phyloP scores from a whole-genome alignment of 2,113 vertebrate genomes.

The Eclectus roratus region DNA sequence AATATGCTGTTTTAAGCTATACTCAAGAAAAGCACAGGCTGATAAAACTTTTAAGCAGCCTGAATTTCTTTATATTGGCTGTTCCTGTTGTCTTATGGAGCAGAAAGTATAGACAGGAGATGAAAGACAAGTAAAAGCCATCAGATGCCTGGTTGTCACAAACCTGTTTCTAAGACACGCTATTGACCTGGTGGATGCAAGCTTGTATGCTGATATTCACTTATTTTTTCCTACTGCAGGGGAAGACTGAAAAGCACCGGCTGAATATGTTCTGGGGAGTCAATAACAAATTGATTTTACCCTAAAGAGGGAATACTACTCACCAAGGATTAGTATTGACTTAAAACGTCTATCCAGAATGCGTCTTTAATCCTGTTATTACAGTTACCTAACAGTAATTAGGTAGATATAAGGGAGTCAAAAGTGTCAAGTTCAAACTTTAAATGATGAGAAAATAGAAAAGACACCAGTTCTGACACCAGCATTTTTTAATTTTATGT shows the following conservation, averaged over 20 bases:
- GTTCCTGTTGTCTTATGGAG: not conserved
- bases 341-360: not conserved
- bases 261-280: not conserved
- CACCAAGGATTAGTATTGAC: not conserved
- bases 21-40: not conserved
- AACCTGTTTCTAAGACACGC: not conserved
- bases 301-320: not conserved
- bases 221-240: not conserved
- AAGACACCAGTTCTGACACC: not conserved
- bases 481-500: not conserved
- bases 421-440: not conserved
- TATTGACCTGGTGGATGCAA: not conserved
- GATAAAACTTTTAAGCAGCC: not conserved
- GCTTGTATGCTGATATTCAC: fast-evolving
- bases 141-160: not conserved
- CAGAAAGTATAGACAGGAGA: not conserved
- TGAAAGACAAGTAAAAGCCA: not conserved
- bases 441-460: not conserved
- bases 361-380: not conserved
- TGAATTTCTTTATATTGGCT: not conserved
- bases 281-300: not conserved
- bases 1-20: not conserved
- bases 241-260: not conserved
- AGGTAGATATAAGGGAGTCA: not conserved
- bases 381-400: not conserved